Evolutionary conservation across 1,140 invertebrate species (phyloP), one percentile per base, ranked within the genome.

Genomic region (Hyphantria cunea): DNA sequence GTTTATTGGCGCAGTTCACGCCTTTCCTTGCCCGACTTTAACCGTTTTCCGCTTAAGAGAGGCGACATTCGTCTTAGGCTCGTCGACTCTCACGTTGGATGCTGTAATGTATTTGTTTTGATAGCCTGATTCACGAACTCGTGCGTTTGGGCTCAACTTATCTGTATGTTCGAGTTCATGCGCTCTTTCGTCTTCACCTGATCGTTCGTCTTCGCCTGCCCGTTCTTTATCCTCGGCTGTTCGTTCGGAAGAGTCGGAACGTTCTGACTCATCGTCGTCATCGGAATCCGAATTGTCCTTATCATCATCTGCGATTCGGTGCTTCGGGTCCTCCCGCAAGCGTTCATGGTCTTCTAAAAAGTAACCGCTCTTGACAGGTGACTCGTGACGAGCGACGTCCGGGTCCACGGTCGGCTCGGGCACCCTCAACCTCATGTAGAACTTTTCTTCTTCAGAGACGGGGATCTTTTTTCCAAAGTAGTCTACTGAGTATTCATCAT

Each of bases 261-360:
- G 42, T 8, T 48, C 67, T 0, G 41, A 41, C 0, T 72, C 70
- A 15, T 66, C 66, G 6, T 41, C 53, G 17, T 25, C 17, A 25
- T 25, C 17, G 17, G 17, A 1, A 25, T 25, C 5, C 9, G 52
- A 15, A 8, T 62, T 53, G 13, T 68, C 60, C 8, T 41, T 13
- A 34, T 49, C 15, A 5, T 60, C 53, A 6, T 76, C 69, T 6
- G 55, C 39, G 9, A 65, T 31, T 10, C 64, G 39, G 42, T 77
- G 60, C 42, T 33, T 69, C 3, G 64, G 72, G 31, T 79, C 76
- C 8, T 80, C 74, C 0, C 25, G 39, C 3, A 74, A 41, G 0
- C 77, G 49, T 61, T 80, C 77, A 48, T 86, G 80, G 17, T 90
- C 87, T 41, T 88, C 85, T 14, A 86, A 54, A 32, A 86, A 86